phyloP scores from a whole-genome alignment of 2,888 invertebrate species.

The Drosophila niveifrons region DNA sequence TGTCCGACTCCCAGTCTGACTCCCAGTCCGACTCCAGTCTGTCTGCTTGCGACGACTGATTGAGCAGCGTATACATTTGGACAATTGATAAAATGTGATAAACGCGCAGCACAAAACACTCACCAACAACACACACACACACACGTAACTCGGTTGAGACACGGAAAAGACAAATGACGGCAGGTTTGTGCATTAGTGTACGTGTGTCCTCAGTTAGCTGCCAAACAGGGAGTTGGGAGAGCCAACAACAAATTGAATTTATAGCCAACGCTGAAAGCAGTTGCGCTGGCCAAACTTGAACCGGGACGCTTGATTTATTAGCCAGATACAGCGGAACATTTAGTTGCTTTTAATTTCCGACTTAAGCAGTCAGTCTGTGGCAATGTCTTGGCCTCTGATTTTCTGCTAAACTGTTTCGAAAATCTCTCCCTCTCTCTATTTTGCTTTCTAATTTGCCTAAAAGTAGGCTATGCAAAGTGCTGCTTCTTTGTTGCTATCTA shows the following conservation, averaged over 20 bases:
- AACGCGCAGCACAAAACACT: constrained; percentile 44
- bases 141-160: constrained; percentile 1
- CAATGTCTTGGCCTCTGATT: constrained; percentile 28
- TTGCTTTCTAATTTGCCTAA: constrained; percentile 70
- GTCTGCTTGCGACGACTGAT: constrained; percentile 58
- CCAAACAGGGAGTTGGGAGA: constrained; percentile 41
- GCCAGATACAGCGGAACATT: constrained; percentile 66
- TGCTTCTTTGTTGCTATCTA: constrained; percentile 53
- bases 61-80: constrained; percentile 73
- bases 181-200: constrained; percentile 69
- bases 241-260: constrained; percentile 71
- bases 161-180: constrained; percentile 70
- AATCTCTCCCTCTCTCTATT: constrained; percentile 32
- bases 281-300: constrained; percentile 24
- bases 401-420: constrained; percentile 43
- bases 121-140: neutral
- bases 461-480: constrained; percentile 60
- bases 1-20: constrained; percentile 12
- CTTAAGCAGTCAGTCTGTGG: constrained; percentile 60
- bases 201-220: constrained; percentile 37
- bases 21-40: constrained; percentile 10
- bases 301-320: constrained; percentile 66
- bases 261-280: constrained; percentile 65
- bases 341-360: constrained; percentile 77
- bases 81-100: constrained; percentile 81